phyloP scores from a whole-genome alignment of 2,797 vertebrate genomes.

The Monodelphis domestica region DNA sequence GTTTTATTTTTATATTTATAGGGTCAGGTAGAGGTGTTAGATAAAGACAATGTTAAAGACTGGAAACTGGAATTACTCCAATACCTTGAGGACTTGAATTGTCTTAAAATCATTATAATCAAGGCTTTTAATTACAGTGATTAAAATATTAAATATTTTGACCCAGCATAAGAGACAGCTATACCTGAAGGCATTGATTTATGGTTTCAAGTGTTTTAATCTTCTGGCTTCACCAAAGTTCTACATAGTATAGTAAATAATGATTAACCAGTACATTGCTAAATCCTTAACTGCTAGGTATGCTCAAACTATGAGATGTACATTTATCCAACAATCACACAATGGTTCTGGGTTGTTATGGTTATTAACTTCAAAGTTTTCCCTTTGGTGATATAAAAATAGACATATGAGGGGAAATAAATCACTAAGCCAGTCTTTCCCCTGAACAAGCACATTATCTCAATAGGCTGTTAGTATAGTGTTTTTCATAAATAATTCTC shows the following conservation, averaged over 20 bases:
- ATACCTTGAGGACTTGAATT: neutral
- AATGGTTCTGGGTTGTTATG: neutral
- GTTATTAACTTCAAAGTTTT: neutral
- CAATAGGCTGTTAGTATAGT: neutral
- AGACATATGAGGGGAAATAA: neutral
- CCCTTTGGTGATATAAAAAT: neutral
- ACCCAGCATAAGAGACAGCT: neutral
- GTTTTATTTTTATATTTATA: neutral
- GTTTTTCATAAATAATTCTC: neutral
- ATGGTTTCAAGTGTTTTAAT: slow-evolving; percentile 14
- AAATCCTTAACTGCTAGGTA: neutral
- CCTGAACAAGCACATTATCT: neutral
- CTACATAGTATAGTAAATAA: neutral
- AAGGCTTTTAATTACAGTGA: neutral
- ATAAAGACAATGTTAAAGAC: neutral
- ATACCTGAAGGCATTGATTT: neutral
- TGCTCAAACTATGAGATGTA: neutral
- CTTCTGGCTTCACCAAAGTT: slow-evolving; percentile 11
- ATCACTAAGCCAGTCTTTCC: neutral
- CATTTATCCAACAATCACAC: neutral
- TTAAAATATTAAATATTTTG: neutral
- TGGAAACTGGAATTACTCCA: neutral
- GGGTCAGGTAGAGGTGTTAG: neutral
- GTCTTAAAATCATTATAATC: neutral
- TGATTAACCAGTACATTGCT: neutral